Conservation (phyloP, 2,797 vertebrate species). For the Bradypus variegatus region DNA sequence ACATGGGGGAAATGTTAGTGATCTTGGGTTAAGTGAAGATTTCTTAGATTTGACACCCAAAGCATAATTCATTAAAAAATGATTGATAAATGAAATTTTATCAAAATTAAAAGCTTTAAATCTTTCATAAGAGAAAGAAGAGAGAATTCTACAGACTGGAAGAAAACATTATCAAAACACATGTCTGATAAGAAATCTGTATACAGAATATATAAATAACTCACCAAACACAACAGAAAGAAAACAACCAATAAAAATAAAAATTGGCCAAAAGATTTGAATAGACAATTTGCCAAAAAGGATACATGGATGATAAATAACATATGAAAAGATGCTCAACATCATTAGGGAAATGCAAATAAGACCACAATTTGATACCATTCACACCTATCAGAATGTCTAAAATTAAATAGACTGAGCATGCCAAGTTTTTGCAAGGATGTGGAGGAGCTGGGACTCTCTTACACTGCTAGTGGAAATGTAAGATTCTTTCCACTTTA, state of each 20-base stretch:
- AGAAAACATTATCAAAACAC: constrained; percentile 21
- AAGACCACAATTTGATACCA: not conserved
- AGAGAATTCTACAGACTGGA: not conserved
- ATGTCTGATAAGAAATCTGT: not conserved
- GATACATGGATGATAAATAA: not conserved
- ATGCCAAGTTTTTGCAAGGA: no score
- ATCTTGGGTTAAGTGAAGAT: not conserved
- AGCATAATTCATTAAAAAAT: not conserved
- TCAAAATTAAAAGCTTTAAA: not conserved
- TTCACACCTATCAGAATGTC: not conserved
- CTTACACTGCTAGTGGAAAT: not conserved
- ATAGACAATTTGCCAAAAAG: not conserved
- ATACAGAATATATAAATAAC: not conserved
- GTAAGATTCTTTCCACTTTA: not conserved
- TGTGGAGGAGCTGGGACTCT: not conserved
- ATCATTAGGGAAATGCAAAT: not conserved
- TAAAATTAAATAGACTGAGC: not conserved
- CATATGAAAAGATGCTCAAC: not conserved
- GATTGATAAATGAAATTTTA: not conserved
- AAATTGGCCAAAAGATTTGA: not conserved
- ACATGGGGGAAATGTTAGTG: not conserved
- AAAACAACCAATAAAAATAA: not conserved
- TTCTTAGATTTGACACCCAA: not conserved
- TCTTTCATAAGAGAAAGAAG: not conserved
- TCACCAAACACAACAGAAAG: not conserved